Base-by-base conservation (phyloP, 2,797 vertebrate genomes). In the Harpagifer antarcticus region DNA sequence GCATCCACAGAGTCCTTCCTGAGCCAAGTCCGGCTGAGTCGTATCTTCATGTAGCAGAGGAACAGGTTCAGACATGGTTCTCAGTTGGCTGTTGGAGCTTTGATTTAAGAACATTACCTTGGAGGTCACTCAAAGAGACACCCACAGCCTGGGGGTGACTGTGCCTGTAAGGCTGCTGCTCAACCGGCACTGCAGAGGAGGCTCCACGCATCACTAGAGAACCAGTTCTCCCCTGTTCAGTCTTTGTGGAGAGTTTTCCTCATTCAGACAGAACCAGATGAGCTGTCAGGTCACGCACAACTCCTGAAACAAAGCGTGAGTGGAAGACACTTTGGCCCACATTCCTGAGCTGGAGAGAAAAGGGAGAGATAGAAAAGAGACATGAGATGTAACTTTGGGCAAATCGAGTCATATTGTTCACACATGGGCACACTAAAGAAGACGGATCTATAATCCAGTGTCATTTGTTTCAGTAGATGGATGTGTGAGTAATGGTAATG, bases 31-130 rank as follows among this genome's bases (percentile, higher is more conserved):
- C 17, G n/a, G 31, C 8, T 27, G 4, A 8, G 19, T 3, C 23
- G 37, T 17, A 6, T 81, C 19, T 49, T 48, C 44, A 2, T 27
- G 74, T 1, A 73, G 55, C 65, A 76, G 48, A 47, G 76, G 72
- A 49, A 48, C 86, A 68, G 83, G 88, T 57, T 80, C 81, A 82
- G 89, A 88, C 89, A 86, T 86, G 84, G 54, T n/a, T 53, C 15
- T 56, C 37, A 16, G 47, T 14, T 40, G 50, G 42, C 31, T 44
- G 54, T 3, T n/a, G 53, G 52, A 72, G 56, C 56, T 27, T 67
- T 60, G 69, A 81, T 60, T 47, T 55, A 60, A 72, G 66, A 63
- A 59, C 76, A 82, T 76, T 44, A 73, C 75, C 74, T 73, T 71
- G 75, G 62, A 53, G 74, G 72, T 86, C 80, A 60, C 19, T 58